Percentiles rank a stretch among this genome's conserved stretches.
These are phyloP conservation scores for Fopius arisanus DNA, from an alignment of 1,140 invertebrate species.

Conservation along the genomic window DNA sequence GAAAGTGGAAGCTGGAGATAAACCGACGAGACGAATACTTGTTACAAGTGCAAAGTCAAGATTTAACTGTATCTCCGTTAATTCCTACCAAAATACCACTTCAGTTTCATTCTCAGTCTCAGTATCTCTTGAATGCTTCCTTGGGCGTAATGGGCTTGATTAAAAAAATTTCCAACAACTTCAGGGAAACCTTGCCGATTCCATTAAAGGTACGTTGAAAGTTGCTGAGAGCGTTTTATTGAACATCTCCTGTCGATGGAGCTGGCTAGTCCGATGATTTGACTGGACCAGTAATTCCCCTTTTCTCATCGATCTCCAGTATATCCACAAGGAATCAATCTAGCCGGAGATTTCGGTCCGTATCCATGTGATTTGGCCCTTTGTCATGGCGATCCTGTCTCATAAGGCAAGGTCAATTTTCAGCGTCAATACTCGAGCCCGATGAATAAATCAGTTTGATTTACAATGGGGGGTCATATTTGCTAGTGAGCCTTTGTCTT, in stretches of 20 bases:
- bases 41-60: conserved; percentile 7
- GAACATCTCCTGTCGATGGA: background rate
- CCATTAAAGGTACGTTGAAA: background rate
- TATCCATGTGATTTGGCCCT: no score
- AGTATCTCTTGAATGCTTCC: background rate
- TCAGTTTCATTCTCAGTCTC: background rate
- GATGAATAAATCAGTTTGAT: no score
- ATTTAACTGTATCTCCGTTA: conserved; percentile 2
- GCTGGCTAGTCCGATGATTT: background rate
- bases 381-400: no score
- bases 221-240: background rate
- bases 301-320: no score
- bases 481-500: no score
- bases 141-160: background rate
- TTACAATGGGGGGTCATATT: no score
- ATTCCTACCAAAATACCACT: conserved; percentile 16
- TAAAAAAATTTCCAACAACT: background rate
- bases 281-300: background rate
- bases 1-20: conserved; percentile 35
- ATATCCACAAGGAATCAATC: no score
- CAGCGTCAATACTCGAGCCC: no score
- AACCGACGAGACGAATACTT: conserved; percentile 5
- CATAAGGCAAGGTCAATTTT: no score
- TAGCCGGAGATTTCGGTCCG: no score
- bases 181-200: background rate